Evolutionary conservation across 2,888 invertebrate species (phyloP).

Genomic region (Lithodes maja): DNA sequence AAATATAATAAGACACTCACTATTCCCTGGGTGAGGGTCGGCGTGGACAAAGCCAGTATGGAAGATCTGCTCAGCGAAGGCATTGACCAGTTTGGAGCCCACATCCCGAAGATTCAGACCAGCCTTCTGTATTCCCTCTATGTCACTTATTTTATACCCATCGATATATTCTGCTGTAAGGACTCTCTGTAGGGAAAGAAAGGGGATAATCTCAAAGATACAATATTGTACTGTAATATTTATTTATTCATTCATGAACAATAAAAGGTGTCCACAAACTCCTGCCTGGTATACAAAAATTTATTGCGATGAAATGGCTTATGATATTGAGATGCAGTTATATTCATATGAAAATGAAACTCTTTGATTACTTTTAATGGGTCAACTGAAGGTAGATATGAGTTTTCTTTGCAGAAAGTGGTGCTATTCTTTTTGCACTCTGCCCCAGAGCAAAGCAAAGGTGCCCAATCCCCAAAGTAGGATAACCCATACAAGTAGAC

Average conservation of each 20-base stretch:
- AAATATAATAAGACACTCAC: slow-evolving; percentile 74
- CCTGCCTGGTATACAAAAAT: too few relatives aligned
- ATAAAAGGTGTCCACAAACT: too few relatives aligned
- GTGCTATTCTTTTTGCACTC: too few relatives aligned
- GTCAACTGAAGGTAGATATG: too few relatives aligned
- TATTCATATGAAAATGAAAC: too few relatives aligned
- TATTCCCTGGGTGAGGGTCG: slow-evolving; percentile 87
- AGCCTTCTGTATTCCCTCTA: slow-evolving; percentile 77
- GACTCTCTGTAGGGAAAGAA: slow-evolving; percentile 78
- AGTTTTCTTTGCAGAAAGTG: too few relatives aligned
- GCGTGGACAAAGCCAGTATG: slow-evolving; percentile 86
- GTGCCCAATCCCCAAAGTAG: too few relatives aligned
- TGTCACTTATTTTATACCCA: slow-evolving; percentile 82
- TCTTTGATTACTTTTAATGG: too few relatives aligned
- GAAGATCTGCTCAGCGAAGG: slow-evolving; percentile 86
- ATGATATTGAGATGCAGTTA: too few relatives aligned
- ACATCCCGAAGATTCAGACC: slow-evolving; percentile 80
- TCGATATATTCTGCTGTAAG: slow-evolving; percentile 84
- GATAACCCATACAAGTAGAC: too few relatives aligned
- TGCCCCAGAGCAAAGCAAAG: too few relatives aligned
- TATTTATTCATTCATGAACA: neutral
- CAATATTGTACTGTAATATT: neutral
- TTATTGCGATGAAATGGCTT: too few relatives aligned
- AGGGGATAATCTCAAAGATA: neutral
- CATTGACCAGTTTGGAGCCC: slow-evolving; percentile 81